Conservation (phyloP, 2,888 invertebrate genomes). For the Mycalesis mineus region DNA sequence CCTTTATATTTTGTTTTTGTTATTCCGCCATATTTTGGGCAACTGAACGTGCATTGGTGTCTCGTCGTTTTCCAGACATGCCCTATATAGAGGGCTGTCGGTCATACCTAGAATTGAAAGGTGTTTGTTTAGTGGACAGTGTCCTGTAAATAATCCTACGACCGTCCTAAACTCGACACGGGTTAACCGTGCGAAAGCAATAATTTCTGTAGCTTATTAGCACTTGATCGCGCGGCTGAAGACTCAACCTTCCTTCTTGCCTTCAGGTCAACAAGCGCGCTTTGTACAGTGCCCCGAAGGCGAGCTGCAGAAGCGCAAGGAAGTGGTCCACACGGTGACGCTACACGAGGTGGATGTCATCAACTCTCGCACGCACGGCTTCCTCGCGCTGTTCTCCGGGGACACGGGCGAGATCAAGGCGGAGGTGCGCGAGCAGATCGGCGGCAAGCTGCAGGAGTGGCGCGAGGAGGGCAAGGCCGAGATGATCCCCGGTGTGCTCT, state of each 20-base stretch:
- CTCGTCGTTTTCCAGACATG: no score
- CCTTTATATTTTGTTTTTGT: no score
- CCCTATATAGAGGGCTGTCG: no score
- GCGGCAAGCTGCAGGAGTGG: constrained; percentile 98
- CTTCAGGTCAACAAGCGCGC: constrained; percentile 83
- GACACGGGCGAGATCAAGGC: constrained; percentile 99
- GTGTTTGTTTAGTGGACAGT: no score
- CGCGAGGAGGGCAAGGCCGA: constrained; percentile 99
- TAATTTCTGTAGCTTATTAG: no score
- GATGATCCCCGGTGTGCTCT: constrained; percentile 98
- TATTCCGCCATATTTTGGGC: no score
- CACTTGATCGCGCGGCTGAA: no score
- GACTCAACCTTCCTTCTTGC: background rate
- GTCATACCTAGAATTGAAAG: no score
- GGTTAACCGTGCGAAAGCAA: no score
- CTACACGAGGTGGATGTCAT: constrained; percentile 99
- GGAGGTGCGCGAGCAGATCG: constrained; percentile 98
- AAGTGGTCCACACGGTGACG: constrained; percentile 98
- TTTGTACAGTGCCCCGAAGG: constrained; percentile 99
- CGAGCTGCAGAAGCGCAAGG: constrained; percentile 97
- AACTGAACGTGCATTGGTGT: no score
- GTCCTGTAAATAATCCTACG: no score
- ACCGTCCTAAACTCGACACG: no score
- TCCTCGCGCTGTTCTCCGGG: constrained; percentile 98
- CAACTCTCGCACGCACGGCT: constrained; percentile 98